Conservation (phyloP, 2,113 vertebrate species). For the Rhabdomys dilectus region DNA sequence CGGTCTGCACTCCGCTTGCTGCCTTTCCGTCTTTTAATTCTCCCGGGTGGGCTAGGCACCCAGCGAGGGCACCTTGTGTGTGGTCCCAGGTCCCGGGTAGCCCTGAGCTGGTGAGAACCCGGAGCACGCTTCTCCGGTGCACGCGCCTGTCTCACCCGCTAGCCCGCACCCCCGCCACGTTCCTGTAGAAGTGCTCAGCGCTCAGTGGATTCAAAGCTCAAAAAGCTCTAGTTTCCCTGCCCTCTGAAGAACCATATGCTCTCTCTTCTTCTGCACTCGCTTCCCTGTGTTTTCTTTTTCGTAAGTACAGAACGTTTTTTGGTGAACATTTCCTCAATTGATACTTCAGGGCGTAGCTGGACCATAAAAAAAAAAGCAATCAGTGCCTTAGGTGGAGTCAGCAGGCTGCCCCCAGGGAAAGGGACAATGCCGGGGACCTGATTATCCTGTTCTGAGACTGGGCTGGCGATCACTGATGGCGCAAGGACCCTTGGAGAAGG, state of each 20-base stretch:
- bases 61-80: background rate
- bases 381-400: constrained; percentile 46
- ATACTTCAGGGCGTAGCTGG: constrained; percentile 64
- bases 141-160: background rate
- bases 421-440: background rate
- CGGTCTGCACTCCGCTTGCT: too few species aligned
- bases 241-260: background rate
- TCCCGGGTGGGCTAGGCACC: background rate
- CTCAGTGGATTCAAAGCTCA: background rate
- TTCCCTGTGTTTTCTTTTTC: background rate
- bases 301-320: background rate
- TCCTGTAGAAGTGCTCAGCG: background rate
- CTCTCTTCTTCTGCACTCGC: background rate
- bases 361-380: constrained; percentile 73
- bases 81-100: background rate
- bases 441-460: background rate
- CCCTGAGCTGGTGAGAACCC: background rate
- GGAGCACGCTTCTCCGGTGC: background rate
- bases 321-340: constrained; percentile 70
- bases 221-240: background rate
- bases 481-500: background rate
- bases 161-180: background rate
- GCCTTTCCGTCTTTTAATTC: background rate
- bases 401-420: background rate
- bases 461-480: background rate